phyloP scores from a whole-genome alignment of 2,797 vertebrate species.

The Rallus crepitans region DNA sequence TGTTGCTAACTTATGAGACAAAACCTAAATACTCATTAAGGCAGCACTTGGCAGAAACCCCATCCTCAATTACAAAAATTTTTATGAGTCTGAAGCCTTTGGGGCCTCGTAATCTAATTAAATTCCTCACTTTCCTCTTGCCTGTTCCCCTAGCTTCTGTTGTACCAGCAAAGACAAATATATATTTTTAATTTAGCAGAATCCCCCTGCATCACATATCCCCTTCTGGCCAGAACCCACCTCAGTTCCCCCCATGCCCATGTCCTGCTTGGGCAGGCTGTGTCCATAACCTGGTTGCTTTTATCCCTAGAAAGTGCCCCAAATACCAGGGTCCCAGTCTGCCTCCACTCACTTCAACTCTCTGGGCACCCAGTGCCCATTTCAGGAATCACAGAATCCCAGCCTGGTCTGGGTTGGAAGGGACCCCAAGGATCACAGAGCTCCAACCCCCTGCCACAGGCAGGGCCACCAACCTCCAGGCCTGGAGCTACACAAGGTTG shows the following conservation, averaged over 20 bases:
- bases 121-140: conserved; percentile 45
- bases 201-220: background rate
- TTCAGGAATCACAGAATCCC: background rate
- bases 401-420: too few relatives aligned
- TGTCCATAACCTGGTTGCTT: background rate
- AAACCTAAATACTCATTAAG: conserved; percentile 61
- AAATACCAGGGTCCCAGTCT: background rate
- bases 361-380: background rate
- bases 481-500: too few relatives aligned
- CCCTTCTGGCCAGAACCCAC: background rate
- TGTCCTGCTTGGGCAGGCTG: background rate
- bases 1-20: conserved; percentile 22
- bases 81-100: conserved; percentile 58
- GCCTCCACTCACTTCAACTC: background rate
- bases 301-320: background rate
- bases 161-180: conserved; percentile 51
- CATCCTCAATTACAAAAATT: conserved; percentile 66
- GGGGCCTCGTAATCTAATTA: conserved; percentile 69
- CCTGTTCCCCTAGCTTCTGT: conserved; percentile 32
- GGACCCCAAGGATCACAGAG: too few relatives aligned
- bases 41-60: conserved; percentile 52
- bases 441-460: too few relatives aligned
- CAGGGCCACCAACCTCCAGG: too few relatives aligned
- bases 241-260: background rate
- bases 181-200: conserved; percentile 48